These are phyloP conservation scores for Vanessa cardui DNA, from an alignment of 2,888 invertebrate species.

Conservation along the genomic window DNA sequence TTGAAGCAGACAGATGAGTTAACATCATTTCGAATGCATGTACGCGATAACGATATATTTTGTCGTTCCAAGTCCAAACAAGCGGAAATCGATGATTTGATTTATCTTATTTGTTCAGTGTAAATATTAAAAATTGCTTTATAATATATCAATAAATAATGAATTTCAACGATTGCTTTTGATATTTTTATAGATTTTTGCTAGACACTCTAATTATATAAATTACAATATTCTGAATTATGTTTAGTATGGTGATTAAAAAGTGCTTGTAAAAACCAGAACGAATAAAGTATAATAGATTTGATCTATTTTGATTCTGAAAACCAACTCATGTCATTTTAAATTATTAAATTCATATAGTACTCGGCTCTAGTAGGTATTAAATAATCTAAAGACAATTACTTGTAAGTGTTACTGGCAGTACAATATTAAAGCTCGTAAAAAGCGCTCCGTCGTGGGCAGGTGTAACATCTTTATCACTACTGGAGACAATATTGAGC, in stretches of 20 bases:
- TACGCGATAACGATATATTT: slow-evolving; percentile 50
- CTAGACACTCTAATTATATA: too few species aligned
- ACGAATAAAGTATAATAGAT: too few species aligned
- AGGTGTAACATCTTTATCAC: slow-evolving; percentile 79
- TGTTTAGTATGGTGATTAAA: too few species aligned
- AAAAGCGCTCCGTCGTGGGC: slow-evolving; percentile 77
- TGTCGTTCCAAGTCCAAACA: slow-evolving; percentile 73
- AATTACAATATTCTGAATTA: too few species aligned
- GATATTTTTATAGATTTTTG: too few species aligned
- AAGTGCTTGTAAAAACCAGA: too few species aligned
- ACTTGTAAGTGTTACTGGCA: slow-evolving; percentile 83
- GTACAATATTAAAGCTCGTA: slow-evolving; percentile 82
- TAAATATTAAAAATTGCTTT: too few species aligned
- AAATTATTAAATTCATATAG: slow-evolving; percentile 15
- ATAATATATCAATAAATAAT: too few species aligned
- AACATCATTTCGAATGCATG: slow-evolving; percentile 29
- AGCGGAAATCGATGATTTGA: slow-evolving; percentile 73
- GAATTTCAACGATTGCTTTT: too few species aligned
- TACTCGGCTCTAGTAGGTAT: slow-evolving; percentile 4
- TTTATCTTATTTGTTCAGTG: too few species aligned
- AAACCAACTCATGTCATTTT: neutral
- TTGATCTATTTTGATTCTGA: too few species aligned
- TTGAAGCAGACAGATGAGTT: slow-evolving; percentile 30
- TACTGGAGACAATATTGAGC: slow-evolving; percentile 63
- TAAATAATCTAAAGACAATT: slow-evolving; percentile 36